Conservation (phyloP, 2,888 invertebrate genomes). For the Drosophila austrosaltans region DNA sequence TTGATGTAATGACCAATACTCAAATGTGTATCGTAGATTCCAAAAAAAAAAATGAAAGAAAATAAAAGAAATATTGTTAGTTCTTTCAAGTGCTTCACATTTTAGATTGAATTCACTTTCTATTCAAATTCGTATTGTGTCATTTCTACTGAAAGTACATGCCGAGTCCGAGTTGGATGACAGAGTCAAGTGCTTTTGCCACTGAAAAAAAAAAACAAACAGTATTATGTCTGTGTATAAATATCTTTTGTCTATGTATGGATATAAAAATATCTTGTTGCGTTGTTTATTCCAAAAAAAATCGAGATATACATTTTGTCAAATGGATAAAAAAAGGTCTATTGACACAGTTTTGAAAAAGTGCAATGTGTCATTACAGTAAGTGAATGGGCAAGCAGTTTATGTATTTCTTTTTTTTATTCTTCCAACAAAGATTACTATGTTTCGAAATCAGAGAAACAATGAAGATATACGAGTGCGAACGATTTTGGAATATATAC, state of each 20-base stretch:
- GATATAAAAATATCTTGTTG: slow-evolving; percentile 26
- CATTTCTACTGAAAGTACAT: slow-evolving; percentile 8
- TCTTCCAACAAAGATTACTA: neutral
- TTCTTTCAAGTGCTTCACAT: slow-evolving; percentile 17
- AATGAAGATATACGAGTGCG: neutral
- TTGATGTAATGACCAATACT: slow-evolving; percentile 16
- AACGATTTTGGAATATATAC: neutral
- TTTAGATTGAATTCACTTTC: slow-evolving; percentile 37
- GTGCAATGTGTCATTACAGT: slow-evolving; percentile 61
- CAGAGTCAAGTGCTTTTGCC: slow-evolving; percentile 47
- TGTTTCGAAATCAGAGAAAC: neutral
- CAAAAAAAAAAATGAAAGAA: neutral
- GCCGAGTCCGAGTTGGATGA: slow-evolving; percentile 39
- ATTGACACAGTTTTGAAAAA: slow-evolving; percentile 63
- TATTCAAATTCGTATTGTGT: slow-evolving; percentile 18
- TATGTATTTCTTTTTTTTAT: slow-evolving; percentile 39
- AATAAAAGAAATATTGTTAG: neutral
- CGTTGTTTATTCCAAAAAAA: slow-evolving; percentile 25
- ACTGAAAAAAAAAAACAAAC: slow-evolving; percentile 22
- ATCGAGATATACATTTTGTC: slow-evolving; percentile 46
- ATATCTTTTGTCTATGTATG: slow-evolving; percentile 42
- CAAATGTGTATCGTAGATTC: neutral
- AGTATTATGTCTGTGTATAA: slow-evolving; percentile 25
- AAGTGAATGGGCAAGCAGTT: slow-evolving; percentile 44
- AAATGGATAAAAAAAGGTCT: slow-evolving; percentile 44